A percentile compares a stretch with the other conserved stretches of the same genome.
phyloP scores from a whole-genome alignment of 2,113 vertebrate species.

The Aptenodytes patagonicus region DNA sequence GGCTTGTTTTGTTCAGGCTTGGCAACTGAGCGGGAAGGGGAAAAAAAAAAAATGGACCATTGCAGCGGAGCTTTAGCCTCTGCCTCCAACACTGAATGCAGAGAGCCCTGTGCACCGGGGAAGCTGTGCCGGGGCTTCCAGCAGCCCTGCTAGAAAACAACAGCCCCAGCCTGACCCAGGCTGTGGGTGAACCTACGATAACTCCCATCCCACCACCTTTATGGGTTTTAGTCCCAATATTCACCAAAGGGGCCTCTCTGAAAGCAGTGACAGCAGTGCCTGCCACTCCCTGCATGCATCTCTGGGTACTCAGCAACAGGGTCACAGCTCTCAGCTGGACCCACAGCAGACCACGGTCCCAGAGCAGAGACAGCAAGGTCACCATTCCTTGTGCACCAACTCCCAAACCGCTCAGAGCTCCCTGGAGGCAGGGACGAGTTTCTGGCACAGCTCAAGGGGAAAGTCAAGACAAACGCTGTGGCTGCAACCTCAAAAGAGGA shows the following conservation, averaged over 20 bases:
- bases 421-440: background rate
- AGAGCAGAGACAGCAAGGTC: background rate
- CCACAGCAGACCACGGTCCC: background rate
- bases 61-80: background rate
- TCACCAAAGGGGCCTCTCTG: background rate
- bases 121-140: background rate
- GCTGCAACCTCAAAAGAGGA: background rate
- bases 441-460: background rate
- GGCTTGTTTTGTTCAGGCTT: conserved; percentile 53
- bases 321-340: background rate
- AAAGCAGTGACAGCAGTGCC: background rate
- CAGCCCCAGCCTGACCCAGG: background rate
- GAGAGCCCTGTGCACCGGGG: background rate
- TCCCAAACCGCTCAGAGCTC: background rate
- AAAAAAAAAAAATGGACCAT: background rate
- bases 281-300: background rate
- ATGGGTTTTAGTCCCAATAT: background rate
- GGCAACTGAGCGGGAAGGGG: conserved; percentile 27
- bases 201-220: background rate
- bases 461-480: background rate
- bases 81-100: background rate
- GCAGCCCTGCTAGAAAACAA: background rate
- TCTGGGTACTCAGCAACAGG: background rate
- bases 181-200: background rate
- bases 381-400: accelerated